Base-by-base conservation (phyloP, 2,797 vertebrate genomes). In the Acrocephalus scirpaceus region DNA sequence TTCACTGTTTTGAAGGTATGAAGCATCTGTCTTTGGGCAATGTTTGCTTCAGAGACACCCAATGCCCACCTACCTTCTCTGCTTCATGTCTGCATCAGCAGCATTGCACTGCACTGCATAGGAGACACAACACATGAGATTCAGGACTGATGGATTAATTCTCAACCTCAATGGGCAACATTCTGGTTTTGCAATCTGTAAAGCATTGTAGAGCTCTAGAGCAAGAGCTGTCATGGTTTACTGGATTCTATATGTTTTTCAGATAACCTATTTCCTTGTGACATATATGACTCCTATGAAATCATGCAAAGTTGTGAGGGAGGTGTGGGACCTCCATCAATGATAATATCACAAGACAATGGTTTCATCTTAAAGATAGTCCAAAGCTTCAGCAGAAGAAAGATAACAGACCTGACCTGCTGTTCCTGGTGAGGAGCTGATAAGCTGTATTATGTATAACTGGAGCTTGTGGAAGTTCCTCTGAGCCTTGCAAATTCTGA, bases 21-120 rank as follows among this genome's bases (percentile, higher is more conserved):
- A 47, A 53, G 30, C 16, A 25, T 32, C 13, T 8, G 1, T 69
- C 9, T 9, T 48, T 16, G 18, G 16, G 45, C 26, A 19, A 2
- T 3, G 2, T 23, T 80, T 71, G 11, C 42, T 57, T 90, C 42
- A 56, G 38, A 82, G 26, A 51, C 16, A 69, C 15, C 4, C 36
- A 34, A 0, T 53, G 34, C n/a, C 18, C 6, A 13, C 13, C 18
- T 42, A 3, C 18, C 8, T 20, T 54, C 32, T 66, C 15, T n/a
- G 8, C 32, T 78, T 51, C 0, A 1, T 38, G 29, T 27, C 30
- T 69, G 14, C 27, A 6, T 36, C 13, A 53, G 16, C 10, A 54
- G 16, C 16, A 3, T 20, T 26, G 18, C 6, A 5, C 32, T 73
- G 30, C 29, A 1, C 26, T 34, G 17, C 2, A 0, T 18, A n/a